Conservation (phyloP, 1,140 invertebrate species). For the Gyrodactylus salaris region DNA sequence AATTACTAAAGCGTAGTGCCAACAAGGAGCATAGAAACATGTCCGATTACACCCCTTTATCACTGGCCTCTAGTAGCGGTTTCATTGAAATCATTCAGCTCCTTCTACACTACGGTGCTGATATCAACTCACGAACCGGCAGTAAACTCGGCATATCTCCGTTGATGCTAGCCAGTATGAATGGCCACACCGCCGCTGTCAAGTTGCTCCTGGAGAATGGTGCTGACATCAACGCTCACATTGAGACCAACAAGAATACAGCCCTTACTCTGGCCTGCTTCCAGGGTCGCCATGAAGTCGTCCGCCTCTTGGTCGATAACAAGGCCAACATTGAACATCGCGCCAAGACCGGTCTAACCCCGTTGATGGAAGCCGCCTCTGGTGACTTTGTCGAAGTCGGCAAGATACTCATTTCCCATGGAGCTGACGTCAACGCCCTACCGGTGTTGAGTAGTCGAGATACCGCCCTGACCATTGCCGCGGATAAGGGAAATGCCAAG, state of each 20-base stretch:
- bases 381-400: slow-evolving; percentile 95
- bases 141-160: slow-evolving; percentile 90
- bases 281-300: slow-evolving; percentile 85
- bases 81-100: slow-evolving; percentile 94
- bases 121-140: slow-evolving; percentile 62
- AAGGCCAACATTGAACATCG: slow-evolving; percentile 94
- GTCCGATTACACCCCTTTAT: slow-evolving; percentile 87
- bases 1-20: slow-evolving; percentile 46
- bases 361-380: slow-evolving; percentile 92
- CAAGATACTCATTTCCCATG: slow-evolving; percentile 61
- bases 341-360: slow-evolving; percentile 87
- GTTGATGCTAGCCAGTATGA: slow-evolving; percentile 95
- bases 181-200: slow-evolving; percentile 91
- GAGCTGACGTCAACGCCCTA: slow-evolving; percentile 85
- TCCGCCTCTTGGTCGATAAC: slow-evolving; percentile 60
- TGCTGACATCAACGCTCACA: slow-evolving; percentile 97
- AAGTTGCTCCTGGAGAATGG: slow-evolving; percentile 78
- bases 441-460: slow-evolving; percentile 84
- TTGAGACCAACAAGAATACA: slow-evolving; percentile 94
- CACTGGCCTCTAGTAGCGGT: slow-evolving; percentile 75
- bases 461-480: slow-evolving; percentile 87
- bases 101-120: slow-evolving; percentile 57
- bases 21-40: slow-evolving; percentile 98
- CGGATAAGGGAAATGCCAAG: slow-evolving; percentile 83
- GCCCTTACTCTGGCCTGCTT: slow-evolving; percentile 92